Base-by-base conservation (phyloP, 2,113 vertebrate species). In the Opisthocomus hoazin region DNA sequence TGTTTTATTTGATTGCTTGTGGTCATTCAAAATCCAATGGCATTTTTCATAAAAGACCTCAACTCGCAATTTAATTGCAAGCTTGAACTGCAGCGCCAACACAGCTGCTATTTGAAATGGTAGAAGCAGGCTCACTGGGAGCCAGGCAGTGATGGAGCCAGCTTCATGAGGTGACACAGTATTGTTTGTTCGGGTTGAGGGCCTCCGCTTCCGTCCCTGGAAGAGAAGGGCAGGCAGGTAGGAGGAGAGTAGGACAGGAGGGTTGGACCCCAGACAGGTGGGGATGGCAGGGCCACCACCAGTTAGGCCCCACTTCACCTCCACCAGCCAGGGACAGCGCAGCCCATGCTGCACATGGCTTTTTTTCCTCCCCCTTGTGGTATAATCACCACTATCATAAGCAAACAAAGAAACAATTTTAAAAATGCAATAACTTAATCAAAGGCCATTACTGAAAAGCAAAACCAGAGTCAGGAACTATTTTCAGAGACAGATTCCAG, bases 151-250 rank as follows among this genome's bases (percentile, higher is more conserved):
- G 11, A 27, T 15, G 36, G 18, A 39, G 45, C 16, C 32, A n/a
- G 56, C 9, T 69, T 64, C 1, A 1, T n/a, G 34, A 70, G 12
- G 19, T 45, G 37, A 26, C 23, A 27, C 0, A 0, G 69, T 65
- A 21, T 19, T 12, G 3, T 61, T 74, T 54, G 27, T 32, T 74
- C 15, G 19, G 63, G 34, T 63, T 84, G 57, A 69, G 43, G 46
- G 32, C 24, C 11, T 75, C 30, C 17, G 7, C 71, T 75, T 87
- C 20, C 36, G 11, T 43, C 27, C 21, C 23, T 17, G 48, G 27
- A 34, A 30, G 9, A 76, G 66, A 46, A 69, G 12, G 26, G 39
- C 30, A 41, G 41, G 34, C 17, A 26, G 51, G 41, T 36, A 54
- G 15, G 24, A 60, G 29, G 23, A 9, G 4, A 53, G 30, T 1